Conservation (phyloP, 2,113 vertebrate species). For the Chlorocebus sabaeus region DNA sequence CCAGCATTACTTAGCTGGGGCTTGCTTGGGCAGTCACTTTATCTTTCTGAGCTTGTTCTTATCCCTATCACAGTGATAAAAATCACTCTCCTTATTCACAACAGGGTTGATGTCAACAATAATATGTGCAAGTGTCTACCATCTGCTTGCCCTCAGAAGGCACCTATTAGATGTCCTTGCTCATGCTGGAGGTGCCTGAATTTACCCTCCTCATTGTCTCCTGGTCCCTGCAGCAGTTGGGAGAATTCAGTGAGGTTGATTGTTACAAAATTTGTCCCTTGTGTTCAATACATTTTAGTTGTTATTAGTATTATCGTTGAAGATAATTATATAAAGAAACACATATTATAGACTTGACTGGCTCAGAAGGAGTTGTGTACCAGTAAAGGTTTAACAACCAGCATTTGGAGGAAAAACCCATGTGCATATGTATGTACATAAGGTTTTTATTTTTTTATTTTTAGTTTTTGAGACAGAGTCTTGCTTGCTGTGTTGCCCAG, state of each 20-base stretch:
- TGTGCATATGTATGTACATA: neutral
- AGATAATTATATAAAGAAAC: neutral
- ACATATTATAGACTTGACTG: neutral
- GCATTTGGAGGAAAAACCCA: neutral
- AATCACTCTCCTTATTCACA: neutral
- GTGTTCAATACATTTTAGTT: neutral
- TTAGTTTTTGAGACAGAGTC: too few relatives aligned
- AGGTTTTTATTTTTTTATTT: neutral
- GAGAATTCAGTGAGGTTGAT: neutral
- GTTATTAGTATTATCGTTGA: neutral
- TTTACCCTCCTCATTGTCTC: neutral
- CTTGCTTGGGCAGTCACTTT: neutral
- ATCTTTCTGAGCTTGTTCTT: neutral
- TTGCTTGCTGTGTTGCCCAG: too few relatives aligned
- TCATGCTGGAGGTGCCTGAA: neutral
- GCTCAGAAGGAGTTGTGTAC: neutral
- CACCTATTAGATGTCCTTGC: neutral
- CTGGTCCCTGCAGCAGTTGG: neutral
- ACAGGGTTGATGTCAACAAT: neutral
- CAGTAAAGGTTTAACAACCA: neutral
- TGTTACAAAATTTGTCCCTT: neutral
- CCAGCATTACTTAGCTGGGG: neutral
- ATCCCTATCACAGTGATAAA: neutral
- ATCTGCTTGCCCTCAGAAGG: neutral
- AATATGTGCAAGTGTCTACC: neutral